phyloP scores from a whole-genome alignment of 2,113 vertebrate species.

The Mixornis gularis region DNA sequence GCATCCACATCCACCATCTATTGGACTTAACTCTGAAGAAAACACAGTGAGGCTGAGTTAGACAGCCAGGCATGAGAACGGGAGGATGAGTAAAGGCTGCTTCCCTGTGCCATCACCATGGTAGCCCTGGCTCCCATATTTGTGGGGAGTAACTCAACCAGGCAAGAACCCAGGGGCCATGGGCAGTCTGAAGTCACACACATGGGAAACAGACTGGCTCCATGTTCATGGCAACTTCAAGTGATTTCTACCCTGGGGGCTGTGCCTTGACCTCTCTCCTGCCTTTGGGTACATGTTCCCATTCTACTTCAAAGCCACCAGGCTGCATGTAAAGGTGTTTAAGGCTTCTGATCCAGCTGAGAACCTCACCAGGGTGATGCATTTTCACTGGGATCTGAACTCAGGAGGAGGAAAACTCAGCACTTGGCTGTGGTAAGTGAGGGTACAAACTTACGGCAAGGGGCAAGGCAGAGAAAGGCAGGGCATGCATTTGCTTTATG shows the following conservation, averaged over 20 bases:
- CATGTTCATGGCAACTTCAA: neutral
- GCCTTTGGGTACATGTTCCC: neutral
- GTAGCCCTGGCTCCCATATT: neutral
- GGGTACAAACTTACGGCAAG: accelerated
- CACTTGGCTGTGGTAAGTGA: accelerated
- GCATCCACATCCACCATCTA: neutral
- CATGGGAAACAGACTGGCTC: neutral
- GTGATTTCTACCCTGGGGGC: neutral
- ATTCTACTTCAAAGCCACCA: neutral
- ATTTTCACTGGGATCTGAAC: neutral
- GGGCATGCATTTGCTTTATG: neutral
- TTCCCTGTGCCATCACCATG: accelerated
- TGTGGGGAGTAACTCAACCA: neutral
- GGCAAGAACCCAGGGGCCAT: accelerated
- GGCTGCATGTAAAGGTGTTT: neutral
- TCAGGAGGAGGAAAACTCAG: neutral
- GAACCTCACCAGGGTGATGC: neutral
- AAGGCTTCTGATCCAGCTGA: neutral
- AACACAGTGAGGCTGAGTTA: neutral
- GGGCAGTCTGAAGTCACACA: neutral
- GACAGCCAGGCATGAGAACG: accelerated
- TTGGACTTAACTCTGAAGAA: neutral
- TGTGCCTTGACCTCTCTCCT: neutral
- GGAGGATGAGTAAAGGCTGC: neutral
- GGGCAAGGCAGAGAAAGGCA: neutral